phyloP scores from a whole-genome alignment of 2,113 vertebrate species.

The Mixornis gularis region DNA sequence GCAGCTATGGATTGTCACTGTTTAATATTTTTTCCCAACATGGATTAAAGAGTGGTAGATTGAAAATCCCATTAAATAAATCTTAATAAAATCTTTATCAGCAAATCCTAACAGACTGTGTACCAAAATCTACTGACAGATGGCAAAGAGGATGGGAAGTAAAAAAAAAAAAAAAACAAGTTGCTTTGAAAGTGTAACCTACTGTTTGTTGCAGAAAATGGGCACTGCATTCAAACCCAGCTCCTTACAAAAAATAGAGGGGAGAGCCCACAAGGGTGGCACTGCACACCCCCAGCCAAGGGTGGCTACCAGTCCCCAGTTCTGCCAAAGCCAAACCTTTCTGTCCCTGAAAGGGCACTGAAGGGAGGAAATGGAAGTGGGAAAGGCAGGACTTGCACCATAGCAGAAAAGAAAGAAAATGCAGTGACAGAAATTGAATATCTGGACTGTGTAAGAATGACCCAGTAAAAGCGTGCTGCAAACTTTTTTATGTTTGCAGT shows the following conservation, averaged over 20 bases:
- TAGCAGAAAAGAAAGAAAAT: background rate
- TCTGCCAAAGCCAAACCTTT: background rate
- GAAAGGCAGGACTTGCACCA: background rate
- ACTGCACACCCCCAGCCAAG: rapidly evolving
- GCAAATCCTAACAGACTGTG: conserved; percentile 13
- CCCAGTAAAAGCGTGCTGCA: rapidly evolving
- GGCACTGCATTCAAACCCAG: background rate
- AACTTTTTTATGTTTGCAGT: background rate
- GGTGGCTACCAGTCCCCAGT: background rate
- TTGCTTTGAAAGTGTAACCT: background rate
- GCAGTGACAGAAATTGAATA: background rate
- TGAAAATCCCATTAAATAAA: conserved; percentile 45
- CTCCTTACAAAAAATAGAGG: background rate
- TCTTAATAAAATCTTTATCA: conserved; percentile 41
- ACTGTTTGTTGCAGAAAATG: background rate
- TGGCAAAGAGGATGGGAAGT: conserved; percentile 40
- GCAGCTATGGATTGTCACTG: background rate
- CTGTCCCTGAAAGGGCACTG: background rate
- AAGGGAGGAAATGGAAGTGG: background rate
- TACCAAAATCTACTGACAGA: conserved; percentile 29
- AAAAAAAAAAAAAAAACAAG: conserved; percentile 20
- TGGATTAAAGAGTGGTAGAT: conserved; percentile 22
- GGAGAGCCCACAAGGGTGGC: rapidly evolving
- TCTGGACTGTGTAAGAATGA: background rate
- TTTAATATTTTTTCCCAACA: conserved; percentile 23